Evolutionary conservation across 2,113 vertebrate species (phyloP).

Genomic region (Elgaria multicarinata): DNA sequence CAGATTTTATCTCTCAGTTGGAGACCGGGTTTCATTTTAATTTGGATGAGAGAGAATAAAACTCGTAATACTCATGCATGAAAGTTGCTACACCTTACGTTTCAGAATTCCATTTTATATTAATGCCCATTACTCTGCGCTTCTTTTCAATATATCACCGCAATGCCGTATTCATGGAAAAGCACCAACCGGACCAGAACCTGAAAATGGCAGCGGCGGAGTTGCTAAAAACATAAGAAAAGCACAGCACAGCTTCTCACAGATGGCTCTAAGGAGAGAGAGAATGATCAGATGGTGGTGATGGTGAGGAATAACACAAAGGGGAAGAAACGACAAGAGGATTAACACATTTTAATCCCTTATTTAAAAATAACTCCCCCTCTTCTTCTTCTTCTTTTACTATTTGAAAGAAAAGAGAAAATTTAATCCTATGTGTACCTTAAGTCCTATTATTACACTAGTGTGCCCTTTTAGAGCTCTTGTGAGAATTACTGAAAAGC

Average conservation of each 20-base stretch:
- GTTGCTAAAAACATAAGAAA: constrained; percentile 50
- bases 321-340: not conserved
- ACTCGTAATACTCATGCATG: constrained; percentile 44
- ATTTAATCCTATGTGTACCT: too few relatives aligned
- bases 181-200: constrained; percentile 42
- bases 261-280: constrained; percentile 34
- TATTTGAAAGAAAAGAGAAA: too few relatives aligned
- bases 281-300: constrained; percentile 17
- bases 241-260: constrained; percentile 42
- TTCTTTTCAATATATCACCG: constrained; percentile 16
- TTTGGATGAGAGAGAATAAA: constrained; percentile 66
- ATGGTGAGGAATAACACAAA: not conserved
- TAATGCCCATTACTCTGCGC: constrained; percentile 60
- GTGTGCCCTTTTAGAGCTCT: not conserved
- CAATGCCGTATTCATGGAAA: constrained; percentile 49
- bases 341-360: not conserved
- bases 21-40: constrained; percentile 49
- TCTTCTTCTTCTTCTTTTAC: too few relatives aligned
- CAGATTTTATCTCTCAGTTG: constrained; percentile 66
- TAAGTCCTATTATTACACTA: too few relatives aligned
- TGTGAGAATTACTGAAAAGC: not conserved
- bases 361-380: too few relatives aligned
- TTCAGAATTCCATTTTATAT: constrained; percentile 57
- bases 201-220: constrained; percentile 38
- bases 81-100: constrained; percentile 51